These are phyloP conservation scores for Bombus consobrinus DNA, from an alignment of 1,140 invertebrate species.

Conservation along the genomic window DNA sequence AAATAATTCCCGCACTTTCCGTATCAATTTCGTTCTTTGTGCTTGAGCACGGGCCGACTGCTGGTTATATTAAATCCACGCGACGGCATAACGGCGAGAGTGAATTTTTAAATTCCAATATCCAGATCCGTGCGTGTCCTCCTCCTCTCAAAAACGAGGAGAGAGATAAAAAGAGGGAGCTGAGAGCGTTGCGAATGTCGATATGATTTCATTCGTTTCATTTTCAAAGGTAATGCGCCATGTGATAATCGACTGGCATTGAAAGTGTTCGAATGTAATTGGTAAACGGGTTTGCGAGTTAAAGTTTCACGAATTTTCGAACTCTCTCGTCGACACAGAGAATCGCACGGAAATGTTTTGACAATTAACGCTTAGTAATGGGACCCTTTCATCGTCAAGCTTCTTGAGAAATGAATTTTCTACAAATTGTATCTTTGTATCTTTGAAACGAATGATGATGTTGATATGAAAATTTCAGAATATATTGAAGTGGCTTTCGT, in stretches of 20 bases:
- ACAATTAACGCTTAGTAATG: not conserved
- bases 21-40: slow-evolving; percentile 38
- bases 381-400: not conserved
- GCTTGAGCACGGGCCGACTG: not conserved
- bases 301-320: too few relatives aligned
- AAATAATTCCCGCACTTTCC: slow-evolving; percentile 32
- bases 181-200: not conserved
- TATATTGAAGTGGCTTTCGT: not conserved
- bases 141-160: not conserved
- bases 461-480: not conserved
- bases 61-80: slow-evolving; percentile 33
- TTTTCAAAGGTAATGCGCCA: not conserved
- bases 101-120: slow-evolving; percentile 48
- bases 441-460: not conserved
- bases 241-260: not conserved
- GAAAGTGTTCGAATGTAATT: not conserved
- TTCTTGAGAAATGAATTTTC: not conserved
- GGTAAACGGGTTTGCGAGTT: not conserved
- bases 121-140: not conserved
- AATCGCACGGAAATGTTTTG: too few relatives aligned
- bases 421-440: not conserved
- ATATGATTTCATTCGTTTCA: not conserved
- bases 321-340: too few relatives aligned
- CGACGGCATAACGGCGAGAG: slow-evolving; percentile 16
- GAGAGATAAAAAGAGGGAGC: not conserved